Evolutionary conservation across 2,113 vertebrate species (phyloP).

Genomic region (Himantopus leucocephalus): DNA sequence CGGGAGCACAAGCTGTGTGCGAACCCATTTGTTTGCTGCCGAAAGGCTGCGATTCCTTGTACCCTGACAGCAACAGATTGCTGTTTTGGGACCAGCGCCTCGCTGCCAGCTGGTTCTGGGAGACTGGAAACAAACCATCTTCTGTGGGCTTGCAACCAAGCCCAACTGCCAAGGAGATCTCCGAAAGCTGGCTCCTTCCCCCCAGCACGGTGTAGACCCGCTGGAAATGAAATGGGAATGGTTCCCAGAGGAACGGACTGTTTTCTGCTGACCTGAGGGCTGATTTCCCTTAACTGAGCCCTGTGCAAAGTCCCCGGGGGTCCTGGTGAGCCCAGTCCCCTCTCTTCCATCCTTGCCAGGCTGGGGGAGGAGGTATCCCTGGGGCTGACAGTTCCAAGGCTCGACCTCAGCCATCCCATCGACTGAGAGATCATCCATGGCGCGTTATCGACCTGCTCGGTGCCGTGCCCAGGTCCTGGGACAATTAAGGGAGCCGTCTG

Average conservation of each 20-base stretch:
- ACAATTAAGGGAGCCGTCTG: not conserved
- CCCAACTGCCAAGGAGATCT: not conserved
- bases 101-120: not conserved
- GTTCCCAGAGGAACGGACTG: not conserved
- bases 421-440: accelerated
- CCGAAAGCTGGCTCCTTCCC: not conserved
- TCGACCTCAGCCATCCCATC: not conserved
- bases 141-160: not conserved
- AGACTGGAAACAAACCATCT: not conserved
- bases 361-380: not conserved
- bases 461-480: not conserved
- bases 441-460: accelerated
- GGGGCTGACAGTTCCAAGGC: not conserved
- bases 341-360: not conserved
- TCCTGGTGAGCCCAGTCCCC: not conserved
- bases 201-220: not conserved
- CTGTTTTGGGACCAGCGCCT: not conserved
- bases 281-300: not conserved
- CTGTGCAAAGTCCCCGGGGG: no score
- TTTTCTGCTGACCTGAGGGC: not conserved
- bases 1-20: not conserved
- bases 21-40: not conserved
- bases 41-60: not conserved
- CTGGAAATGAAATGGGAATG: not conserved
- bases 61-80: slow-evolving; percentile 16